These are phyloP conservation scores for Agrochola circellaris DNA, from an alignment of 2,888 invertebrate species.

Conservation along the genomic window DNA sequence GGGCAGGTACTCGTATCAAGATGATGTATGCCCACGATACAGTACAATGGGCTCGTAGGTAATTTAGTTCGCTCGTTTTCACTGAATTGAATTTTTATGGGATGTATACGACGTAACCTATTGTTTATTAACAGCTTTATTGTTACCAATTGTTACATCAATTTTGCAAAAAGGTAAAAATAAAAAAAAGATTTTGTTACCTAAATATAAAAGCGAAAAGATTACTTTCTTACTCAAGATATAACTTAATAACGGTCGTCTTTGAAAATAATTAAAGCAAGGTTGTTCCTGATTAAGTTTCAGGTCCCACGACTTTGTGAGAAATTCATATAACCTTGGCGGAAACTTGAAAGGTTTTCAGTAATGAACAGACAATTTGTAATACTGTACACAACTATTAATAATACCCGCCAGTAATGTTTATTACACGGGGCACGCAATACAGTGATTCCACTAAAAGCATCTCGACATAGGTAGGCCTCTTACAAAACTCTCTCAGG, in stretches of 20 bases:
- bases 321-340: slow-evolving; percentile 52
- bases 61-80: slow-evolving; percentile 67
- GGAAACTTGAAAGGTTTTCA: slow-evolving; percentile 68
- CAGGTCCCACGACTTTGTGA: slow-evolving; percentile 32
- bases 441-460: slow-evolving; percentile 87
- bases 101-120: slow-evolving; percentile 50
- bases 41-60: slow-evolving; percentile 76
- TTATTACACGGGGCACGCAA: slow-evolving; percentile 83
- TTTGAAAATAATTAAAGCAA: slow-evolving; percentile 52
- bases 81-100: slow-evolving; percentile 75
- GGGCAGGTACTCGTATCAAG: slow-evolving; percentile 79
- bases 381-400: slow-evolving; percentile 76
- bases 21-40: slow-evolving; percentile 81
- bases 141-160: slow-evolving; percentile 30
- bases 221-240: slow-evolving; percentile 32
- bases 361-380: slow-evolving; percentile 77
- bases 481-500: slow-evolving; percentile 72
- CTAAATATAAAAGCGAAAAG: not conserved
- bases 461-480: slow-evolving; percentile 76
- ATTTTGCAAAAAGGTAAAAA: slow-evolving; percentile 8
- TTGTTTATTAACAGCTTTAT: slow-evolving; percentile 43
- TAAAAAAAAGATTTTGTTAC: not conserved
- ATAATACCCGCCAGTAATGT: slow-evolving; percentile 76
- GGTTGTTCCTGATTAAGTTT: slow-evolving; percentile 53
- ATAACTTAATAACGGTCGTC: slow-evolving; percentile 47